Evolutionary conservation across 2,888 invertebrate genomes (phyloP).

Genomic region (Notodonta dromedarius): DNA sequence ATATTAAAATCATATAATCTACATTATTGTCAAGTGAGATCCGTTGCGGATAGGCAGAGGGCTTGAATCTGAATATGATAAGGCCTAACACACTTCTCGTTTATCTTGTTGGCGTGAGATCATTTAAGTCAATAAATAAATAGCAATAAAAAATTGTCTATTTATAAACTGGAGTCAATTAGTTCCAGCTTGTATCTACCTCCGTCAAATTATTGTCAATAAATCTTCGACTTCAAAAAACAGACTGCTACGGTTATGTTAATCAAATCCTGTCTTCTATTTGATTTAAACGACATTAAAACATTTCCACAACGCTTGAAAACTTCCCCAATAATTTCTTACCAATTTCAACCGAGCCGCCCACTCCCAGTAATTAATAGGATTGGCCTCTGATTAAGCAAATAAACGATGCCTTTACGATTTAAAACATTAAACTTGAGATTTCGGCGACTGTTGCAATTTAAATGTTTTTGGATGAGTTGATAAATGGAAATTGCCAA

Average conservation of each 20-base stretch:
- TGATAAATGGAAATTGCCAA: constrained; percentile 36
- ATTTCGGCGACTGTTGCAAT: constrained; percentile 35
- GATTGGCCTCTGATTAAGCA: constrained; percentile 67
- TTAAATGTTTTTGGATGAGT: constrained; percentile 52
- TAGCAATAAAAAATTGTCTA: no score
- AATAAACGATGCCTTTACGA: constrained; percentile 64
- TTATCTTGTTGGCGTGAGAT: no score
- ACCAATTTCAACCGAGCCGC: constrained; percentile 48
- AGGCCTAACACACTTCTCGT: no score
- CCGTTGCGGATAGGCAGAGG: no score
- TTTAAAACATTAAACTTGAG: constrained; percentile 53
- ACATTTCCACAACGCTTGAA: constrained; percentile 50
- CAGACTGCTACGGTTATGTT: not conserved
- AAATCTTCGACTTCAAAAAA: not conserved
- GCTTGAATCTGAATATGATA: no score
- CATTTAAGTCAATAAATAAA: no score
- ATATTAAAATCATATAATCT: no score
- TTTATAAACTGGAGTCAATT: no score
- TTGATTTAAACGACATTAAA: constrained; percentile 37
- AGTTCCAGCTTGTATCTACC: no score
- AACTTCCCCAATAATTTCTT: constrained; percentile 62
- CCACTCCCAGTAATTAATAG: constrained; percentile 62
- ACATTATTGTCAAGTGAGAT: no score
- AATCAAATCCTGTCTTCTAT: constrained; percentile 18
- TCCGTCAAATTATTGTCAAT: no score